Evolutionary conservation across 1,140 invertebrate genomes (phyloP).

Genomic region (Odontomachus brunneus): DNA sequence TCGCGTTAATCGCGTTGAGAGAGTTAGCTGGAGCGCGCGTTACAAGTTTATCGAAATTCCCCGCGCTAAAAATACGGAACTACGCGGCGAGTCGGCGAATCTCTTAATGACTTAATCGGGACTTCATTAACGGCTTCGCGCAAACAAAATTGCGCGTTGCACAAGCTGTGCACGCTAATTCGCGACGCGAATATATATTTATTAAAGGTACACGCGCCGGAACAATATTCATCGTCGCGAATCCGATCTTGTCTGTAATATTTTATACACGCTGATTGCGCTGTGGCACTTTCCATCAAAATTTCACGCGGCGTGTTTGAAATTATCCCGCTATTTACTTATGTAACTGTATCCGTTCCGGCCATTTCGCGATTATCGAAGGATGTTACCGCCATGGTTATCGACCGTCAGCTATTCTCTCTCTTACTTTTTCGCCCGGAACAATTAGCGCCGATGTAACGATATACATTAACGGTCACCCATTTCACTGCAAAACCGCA

Average conservation of each 20-base stretch:
- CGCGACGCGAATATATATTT: neutral
- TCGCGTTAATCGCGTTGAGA: neutral
- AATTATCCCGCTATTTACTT: neutral
- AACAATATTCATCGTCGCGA: neutral
- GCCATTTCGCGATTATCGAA: neutral
- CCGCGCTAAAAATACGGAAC: neutral
- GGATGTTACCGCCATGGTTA: neutral
- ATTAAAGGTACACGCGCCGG: neutral
- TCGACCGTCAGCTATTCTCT: neutral
- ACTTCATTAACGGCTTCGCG: neutral
- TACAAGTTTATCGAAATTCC: conserved; percentile 8
- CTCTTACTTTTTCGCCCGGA: neutral
- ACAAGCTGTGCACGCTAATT: no score
- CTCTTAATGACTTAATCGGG: conserved; percentile 14
- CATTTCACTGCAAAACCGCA: conserved; percentile 29
- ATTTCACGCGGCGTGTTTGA: neutral
- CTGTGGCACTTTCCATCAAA: neutral
- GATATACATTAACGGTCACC: conserved; percentile 1
- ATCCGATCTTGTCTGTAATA: neutral
- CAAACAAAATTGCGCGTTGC: conserved; percentile 9
- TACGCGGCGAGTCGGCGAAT: neutral
- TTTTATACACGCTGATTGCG: neutral
- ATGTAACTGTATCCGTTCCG: neutral
- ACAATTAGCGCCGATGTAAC: neutral
- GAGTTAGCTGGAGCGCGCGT: neutral